These are phyloP conservation scores for Nettapus auritus DNA, from an alignment of 2,113 vertebrate genomes.

Conservation along the genomic window DNA sequence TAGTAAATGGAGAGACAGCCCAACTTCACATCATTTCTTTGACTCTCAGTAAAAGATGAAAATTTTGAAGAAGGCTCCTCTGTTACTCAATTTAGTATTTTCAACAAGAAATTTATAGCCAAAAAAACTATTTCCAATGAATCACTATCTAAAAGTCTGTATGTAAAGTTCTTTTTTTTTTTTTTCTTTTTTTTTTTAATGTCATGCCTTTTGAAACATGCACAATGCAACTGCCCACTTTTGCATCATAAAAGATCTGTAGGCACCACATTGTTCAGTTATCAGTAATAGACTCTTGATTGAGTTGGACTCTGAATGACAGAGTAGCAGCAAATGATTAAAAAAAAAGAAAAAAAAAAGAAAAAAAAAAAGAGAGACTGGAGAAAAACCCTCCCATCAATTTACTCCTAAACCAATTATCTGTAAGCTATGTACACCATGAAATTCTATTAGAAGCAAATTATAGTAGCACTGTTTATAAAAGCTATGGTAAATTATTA, in stretches of 20 bases:
- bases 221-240: slow-evolving; percentile 41
- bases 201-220: slow-evolving; percentile 46
- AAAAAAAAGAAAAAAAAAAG: slow-evolving; percentile 41
- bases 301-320: slow-evolving; percentile 40
- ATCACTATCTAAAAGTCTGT: background rate
- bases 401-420: slow-evolving; percentile 50
- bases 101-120: slow-evolving; percentile 26
- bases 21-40: background rate
- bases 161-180: background rate
- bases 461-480: slow-evolving; percentile 17
- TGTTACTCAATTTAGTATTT: background rate
- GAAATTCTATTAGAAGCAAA: slow-evolving; percentile 40
- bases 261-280: slow-evolving; percentile 58
- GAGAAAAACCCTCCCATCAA: slow-evolving; percentile 34
- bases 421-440: slow-evolving; percentile 23
- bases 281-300: slow-evolving; percentile 58
- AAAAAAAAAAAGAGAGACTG: slow-evolving; percentile 18
- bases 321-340: slow-evolving; percentile 26
- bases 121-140: slow-evolving; percentile 11
- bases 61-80: background rate
- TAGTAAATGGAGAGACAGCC: background rate
- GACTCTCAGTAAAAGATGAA: background rate
- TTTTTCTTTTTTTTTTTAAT: background rate
- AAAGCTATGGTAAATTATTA: background rate
- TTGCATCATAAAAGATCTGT: slow-evolving; percentile 62